Base-by-base conservation (phyloP, 2,113 vertebrate genomes). In the Pomatostomus ruficeps region DNA sequence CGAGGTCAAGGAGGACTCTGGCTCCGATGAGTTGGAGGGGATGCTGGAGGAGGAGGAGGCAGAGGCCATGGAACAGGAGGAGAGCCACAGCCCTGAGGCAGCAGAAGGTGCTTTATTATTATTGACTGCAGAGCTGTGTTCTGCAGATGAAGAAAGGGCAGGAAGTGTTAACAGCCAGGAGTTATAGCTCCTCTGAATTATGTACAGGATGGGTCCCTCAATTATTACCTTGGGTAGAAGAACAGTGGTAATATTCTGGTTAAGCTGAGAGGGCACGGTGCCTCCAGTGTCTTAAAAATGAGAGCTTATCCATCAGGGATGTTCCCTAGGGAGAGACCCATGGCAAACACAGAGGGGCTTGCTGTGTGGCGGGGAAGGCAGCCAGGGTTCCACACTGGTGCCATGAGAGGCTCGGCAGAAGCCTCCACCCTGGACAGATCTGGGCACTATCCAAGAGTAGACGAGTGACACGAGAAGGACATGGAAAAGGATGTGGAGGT, bases 1-100 rank as follows among this genome's bases (percentile, higher is more conserved):
- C 0, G 99, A 98, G 72, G 97, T 96, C 7, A 98, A 99, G 97
- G 98, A 97, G 33, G 98, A 98, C 82, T 98, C 98, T 0, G 97
- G 98, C 55, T 98, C 98, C 0, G 98, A 98, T 0, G 98, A 98
- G 85, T 98, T 98, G 0, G 98, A 99, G 83, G 98, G 97, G 70
- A 97, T 97, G 10, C 86, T 97, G 88, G 98, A 98, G 62, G 98
- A 98, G 94, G 97, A 98, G 0, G 98, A 98, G 58, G 97, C 96
- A 0, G 98, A 97, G 87, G 68, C 49, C 1, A 95, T 97, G 26
- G 98, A 98, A 79, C 96, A 97, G 85, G 98, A 98, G 94, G 98
- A 98, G 88, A 95, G 74, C 72, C 97, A 2, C 82, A 97, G 92
- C 88, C 91, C 97, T 0, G 94, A 96, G 87, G 85, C 88, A 24